Evolutionary conservation across 2,797 vertebrate genomes (phyloP).

Genomic region (Spheniscus humboldti): DNA sequence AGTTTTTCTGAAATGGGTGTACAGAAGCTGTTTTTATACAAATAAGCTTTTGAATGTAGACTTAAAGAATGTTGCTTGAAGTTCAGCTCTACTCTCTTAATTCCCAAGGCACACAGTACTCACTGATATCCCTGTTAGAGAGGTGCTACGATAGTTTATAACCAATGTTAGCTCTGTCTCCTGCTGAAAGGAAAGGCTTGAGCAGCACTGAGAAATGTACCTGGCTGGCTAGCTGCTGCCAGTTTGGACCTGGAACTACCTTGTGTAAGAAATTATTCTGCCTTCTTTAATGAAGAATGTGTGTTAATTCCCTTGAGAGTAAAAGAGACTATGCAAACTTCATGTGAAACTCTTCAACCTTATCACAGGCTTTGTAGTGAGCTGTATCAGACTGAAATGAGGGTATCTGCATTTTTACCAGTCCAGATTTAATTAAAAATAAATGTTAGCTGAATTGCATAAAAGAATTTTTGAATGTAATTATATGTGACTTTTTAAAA

Average conservation of each 20-base stretch:
- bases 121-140: background rate
- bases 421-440: slow-evolving; percentile 57
- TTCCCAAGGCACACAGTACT: background rate
- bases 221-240: background rate
- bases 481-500: slow-evolving; percentile 47
- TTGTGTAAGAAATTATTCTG: background rate
- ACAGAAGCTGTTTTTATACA: background rate
- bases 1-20: background rate
- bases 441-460: background rate
- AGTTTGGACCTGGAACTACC: background rate
- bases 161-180: background rate
- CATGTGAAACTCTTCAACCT: background rate
- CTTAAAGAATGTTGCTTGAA: slow-evolving; percentile 10
- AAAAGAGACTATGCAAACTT: background rate
- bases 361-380: background rate
- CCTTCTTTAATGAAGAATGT: background rate
- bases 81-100: background rate
- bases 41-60: slow-evolving; percentile 14
- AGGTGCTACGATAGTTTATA: background rate
- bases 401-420: slow-evolving; percentile 31
- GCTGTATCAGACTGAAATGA: slow-evolving; percentile 1
- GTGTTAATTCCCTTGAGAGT: background rate
- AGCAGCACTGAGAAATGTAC: background rate
- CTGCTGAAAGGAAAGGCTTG: background rate
- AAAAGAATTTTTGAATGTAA: slow-evolving; percentile 69